Evolutionary conservation across 2,888 invertebrate species (phyloP), one percentile per base, ranked within the genome.

Genomic region (Caenorhabditis auriculariae): DNA sequence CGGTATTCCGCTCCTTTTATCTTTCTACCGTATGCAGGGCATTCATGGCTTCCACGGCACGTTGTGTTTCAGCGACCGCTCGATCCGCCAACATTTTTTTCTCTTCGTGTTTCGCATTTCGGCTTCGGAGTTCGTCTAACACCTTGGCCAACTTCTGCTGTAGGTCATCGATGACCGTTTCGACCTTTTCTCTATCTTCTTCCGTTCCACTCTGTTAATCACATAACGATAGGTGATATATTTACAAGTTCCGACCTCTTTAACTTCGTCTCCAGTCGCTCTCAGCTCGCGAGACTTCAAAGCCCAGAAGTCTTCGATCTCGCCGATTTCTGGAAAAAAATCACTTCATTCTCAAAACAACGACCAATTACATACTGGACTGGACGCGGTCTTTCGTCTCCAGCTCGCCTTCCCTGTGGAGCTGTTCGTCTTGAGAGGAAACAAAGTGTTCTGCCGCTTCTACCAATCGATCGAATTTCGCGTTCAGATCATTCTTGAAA

Each of bases 51-150:
- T 26, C 32, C 15, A 43, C 46, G 1, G 55, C 50, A 24, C 58
- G 54, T 26, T 60, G 58, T 3, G 43, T 53, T 32, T 64, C 58
- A 19, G 51, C 24, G 23, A 35, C 39, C 1, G 56, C 54, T 9
- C 54, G 38, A 28, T 60, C 59, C 1, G 63, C 66, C 3, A 57
- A 60, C 5, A 58, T 52, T 45, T 61, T 54, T 41, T 58, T 63
- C 46, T 66, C 66, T 1, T 55, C 52, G 2, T 60, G 43, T 2
- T 26, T 39, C 38, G 45, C 86, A 60, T 90, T 89, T 48, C 62
- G 82, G 49, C 83, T 83, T 28, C 82, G 80, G 29, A 74, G 56
- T 3, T 46, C 43, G 6, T 39, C 26, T 15, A 66, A 38, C 9
- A 63, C 47, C 7, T 57, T 57, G 27, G 58, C 59, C 17, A 66